phyloP scores from a whole-genome alignment of 92 coral and sea anemone genomes.

The Heteractis magnifica region DNA sequence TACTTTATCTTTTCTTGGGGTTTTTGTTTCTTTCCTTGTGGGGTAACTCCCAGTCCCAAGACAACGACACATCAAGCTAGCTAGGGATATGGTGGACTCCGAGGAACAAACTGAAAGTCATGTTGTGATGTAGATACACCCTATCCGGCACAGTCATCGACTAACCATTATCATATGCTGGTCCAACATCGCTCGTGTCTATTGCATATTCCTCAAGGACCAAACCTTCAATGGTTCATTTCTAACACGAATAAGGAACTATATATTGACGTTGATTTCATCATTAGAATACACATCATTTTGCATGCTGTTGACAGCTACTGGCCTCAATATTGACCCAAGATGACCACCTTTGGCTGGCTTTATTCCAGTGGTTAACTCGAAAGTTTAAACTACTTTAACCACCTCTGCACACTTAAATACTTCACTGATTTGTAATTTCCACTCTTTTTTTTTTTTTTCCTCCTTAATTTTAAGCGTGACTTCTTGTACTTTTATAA shows the following conservation, averaged over 20 bases:
- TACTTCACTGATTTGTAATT: no score
- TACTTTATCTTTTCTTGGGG: neutral
- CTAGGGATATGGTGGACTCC: no score
- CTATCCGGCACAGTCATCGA: neutral
- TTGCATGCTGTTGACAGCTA: neutral
- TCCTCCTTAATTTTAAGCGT: no score
- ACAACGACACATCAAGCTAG: neutral
- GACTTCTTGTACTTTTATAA: no score
- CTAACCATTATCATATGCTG: neutral
- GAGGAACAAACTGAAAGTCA: neutral
- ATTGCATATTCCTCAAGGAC: neutral
- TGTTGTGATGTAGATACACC: neutral
- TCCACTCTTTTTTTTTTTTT: no score
- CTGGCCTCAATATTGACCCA: neutral
- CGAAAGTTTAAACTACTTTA: no score
- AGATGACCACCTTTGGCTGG: neutral
- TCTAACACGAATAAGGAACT: neutral
- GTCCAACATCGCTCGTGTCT: neutral
- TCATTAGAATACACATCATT: neutral
- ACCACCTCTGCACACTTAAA: no score
- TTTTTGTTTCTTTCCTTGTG: neutral
- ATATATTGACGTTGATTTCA: neutral
- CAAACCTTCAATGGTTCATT: neutral
- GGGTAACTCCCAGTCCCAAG: neutral
- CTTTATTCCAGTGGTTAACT: neutral